Base-by-base conservation (phyloP, 1,140 invertebrate species). In the Habropoda laboriosa region DNA sequence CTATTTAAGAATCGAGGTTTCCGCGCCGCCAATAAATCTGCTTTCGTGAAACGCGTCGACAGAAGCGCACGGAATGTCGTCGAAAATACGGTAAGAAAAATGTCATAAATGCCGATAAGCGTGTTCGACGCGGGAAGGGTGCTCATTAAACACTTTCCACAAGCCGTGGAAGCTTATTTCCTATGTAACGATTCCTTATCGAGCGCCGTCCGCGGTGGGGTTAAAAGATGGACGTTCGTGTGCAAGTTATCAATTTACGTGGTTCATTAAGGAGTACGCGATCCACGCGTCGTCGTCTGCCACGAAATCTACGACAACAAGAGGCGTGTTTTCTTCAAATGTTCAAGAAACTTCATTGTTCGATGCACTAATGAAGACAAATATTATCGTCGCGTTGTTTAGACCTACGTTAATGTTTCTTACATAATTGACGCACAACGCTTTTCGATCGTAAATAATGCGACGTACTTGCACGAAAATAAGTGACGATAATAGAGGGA, bases 161-260 rank as follows among this genome's bases (percentile, higher is more conserved):
- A 32, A 51, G 24, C 6, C 3, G 18, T 32, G 18, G 4, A 49
- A 66, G n/a, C 0, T n/a, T n/a, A 21, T 67, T 67, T 67, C 30
- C 8, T 24, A 51, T 21, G 13, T 32, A 51, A 35, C 18, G 30
- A 13, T 18, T 32, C 18, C 21, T 57, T 71, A 57, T 71, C 68
- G 51, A 27, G 4, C 16, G 12, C 5, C 12, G 32, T 38, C 47
- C 5, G 64, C 21, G 30, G 5, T 21, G 24, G 27, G 18, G 38
- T 55, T 57, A 32, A 45, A 64, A 16, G 8, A 71, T 57, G 35
- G 51, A 32, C 10, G 24, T 8, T 42, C 38, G 24, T 40, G 67
- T 71, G 6, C 6, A 21, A 30, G 68, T 71, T 71, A 71, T 71
- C 68, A 16, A 42, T 32, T 58, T 57, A 42, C 10, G 68, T 71